Base-by-base conservation (phyloP, 1,140 invertebrate species). In the Drosophila watanabei region DNA sequence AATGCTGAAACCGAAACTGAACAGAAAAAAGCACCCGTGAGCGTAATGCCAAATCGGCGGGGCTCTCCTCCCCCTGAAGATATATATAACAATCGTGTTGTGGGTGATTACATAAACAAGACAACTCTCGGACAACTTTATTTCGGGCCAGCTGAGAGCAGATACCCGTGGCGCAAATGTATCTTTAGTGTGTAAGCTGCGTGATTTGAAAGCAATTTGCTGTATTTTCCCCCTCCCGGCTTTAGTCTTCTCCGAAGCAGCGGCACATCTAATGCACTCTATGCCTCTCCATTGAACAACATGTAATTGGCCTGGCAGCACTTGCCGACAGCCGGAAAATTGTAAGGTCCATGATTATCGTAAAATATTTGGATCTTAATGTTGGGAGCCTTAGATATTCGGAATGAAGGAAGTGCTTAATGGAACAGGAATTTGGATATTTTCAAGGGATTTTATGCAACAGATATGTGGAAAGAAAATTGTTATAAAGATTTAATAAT, bases 41-140 rank as follows among this genome's bases (percentile, higher is more conserved):
- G 41, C 54, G 75, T 62, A 78, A 78, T 60, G 68, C 51, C 75
- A 70, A 70, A 78, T 70, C 75, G 35, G 43, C 51, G 14, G 24
- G 45, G n/a, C 33, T 16, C 52, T 24, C 18, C 18, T 14, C 18
- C 20, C 11, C 35, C 20, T 49, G 41, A 28, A 32, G 72, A 75
- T 75, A 75, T 75, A 75, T 51, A 82, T 54, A 85, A 86, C 82
- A 89, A 88, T 88, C 85, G 87, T 72, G 81, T 89, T 89, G 84
- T 89, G 84, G 84, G 85, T 84, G 84, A 88, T 88, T 88, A 89
- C 85, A 88, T 88, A 88, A 88, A 81, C 78, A 75, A 79, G 76
- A 79, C 77, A 81, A 64, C 58, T 78, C 75, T 79, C 75, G 80
- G 75, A 86, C 82, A 85, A 85, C 83, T 88, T 90, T 77, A 88